Evolutionary conservation across 2,797 vertebrate species (phyloP).

Genomic region (Gobionotothen gibberifrons): DNA sequence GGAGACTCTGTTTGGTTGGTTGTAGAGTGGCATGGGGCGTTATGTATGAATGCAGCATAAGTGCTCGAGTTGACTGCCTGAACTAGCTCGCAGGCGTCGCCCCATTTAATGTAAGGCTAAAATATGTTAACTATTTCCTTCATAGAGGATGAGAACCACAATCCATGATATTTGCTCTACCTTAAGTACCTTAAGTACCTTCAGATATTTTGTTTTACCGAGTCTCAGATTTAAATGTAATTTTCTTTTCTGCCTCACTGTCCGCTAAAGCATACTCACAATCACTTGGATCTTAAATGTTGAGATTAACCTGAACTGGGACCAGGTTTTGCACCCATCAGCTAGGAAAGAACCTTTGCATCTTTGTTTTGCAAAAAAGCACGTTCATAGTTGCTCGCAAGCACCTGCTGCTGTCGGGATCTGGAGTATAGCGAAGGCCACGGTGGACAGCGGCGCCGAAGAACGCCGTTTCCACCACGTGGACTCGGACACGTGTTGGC

Average conservation of each 20-base stretch:
- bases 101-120: background rate
- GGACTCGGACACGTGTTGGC: slow-evolving; percentile 60
- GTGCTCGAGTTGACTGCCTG: no score
- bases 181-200: background rate
- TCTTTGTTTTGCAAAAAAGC: slow-evolving; percentile 16
- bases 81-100: no score
- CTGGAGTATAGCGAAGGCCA: slow-evolving; percentile 62
- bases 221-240: slow-evolving; percentile 48
- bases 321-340: slow-evolving; percentile 51
- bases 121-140: background rate
- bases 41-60: no score
- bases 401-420: slow-evolving; percentile 61
- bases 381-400: slow-evolving; percentile 36
- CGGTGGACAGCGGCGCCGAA: slow-evolving; percentile 62
- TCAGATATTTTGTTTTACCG: background rate
- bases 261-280: slow-evolving; percentile 35
- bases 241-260: slow-evolving; percentile 55
- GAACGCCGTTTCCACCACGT: slow-evolving; percentile 71
- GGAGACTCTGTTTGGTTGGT: no score
- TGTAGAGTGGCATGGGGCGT: no score
- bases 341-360: slow-evolving; percentile 29
- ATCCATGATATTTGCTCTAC: background rate
- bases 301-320: slow-evolving; percentile 55
- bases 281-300: slow-evolving; percentile 50
- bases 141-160: background rate